Evolutionary conservation across 2,113 vertebrate species (phyloP), one percentile per base, ranked within the genome.

Genomic region (Chaetops frenatus): DNA sequence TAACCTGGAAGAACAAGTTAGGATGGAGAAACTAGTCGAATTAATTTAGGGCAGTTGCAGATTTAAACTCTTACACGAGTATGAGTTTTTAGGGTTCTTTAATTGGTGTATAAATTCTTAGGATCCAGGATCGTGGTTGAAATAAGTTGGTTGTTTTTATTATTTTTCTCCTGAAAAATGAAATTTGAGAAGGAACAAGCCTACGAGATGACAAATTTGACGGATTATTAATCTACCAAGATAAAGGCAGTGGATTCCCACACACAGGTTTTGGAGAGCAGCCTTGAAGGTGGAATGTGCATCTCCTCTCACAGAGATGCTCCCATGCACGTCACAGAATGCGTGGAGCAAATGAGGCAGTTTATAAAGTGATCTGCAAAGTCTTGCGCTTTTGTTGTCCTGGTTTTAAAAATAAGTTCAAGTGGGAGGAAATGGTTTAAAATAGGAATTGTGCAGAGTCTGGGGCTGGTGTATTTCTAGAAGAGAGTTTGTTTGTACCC

Each of bases 1-100:
- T 88, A 56, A 79, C 7, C 35, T 7, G 80, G 84, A 50, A 86
- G 89, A 96, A 94, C 85, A 18, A 96, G 92, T 92, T 65, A 82
- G 81, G 70, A 72, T 56, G 70, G 88, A 92, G 57, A 48, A 88
- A 35, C 92, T 94, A 61, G 87, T 88, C 13, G 3, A 81, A 67
- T 71, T n/a, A 42, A 64, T 3, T 48, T 35, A 88, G 42, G 10
- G 47, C 15, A 60, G 40, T 53, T 76, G 15, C 18, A 35, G 42
- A 28, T 48, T 90, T 40, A 45, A 94, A 67, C 20, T 57, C 38
- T 38, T 50, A 8, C 3, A 53, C 66, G 25, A 15, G 5, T 48
- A 10, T 8, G 38, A 2, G 16, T 24, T 64, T 42, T 62, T 44
- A n/a, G 11, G 2, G 4, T 44, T 81, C 57, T 74, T 47, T 21